phyloP scores from a whole-genome alignment of 2,113 vertebrate genomes.

The Heloderma charlesbogerti region DNA sequence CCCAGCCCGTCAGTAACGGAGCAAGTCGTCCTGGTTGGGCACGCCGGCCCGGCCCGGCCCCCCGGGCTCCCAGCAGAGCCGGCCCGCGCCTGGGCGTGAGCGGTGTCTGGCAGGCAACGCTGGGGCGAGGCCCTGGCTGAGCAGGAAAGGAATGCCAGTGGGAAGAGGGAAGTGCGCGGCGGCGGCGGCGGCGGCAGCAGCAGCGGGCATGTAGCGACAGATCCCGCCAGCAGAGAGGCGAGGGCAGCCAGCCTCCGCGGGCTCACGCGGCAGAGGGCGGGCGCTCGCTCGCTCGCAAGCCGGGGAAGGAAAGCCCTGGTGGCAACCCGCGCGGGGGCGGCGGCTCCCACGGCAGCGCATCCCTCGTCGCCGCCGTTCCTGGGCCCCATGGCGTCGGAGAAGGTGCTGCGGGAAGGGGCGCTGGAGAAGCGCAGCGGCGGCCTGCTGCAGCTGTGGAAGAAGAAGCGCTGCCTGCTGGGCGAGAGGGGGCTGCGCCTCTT shows the following conservation, averaged over 20 bases:
- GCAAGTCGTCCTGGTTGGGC: not conserved
- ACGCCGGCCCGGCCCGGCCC: not conserved
- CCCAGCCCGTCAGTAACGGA: not conserved
- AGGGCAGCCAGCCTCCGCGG: constrained; percentile 50
- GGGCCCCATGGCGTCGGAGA: constrained; percentile 79
- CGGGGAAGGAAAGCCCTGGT: not conserved
- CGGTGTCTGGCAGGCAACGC: constrained; percentile 56
- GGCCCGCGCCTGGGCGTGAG: constrained; percentile 63
- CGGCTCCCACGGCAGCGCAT: rapidly evolving
- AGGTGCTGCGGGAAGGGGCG: constrained; percentile 87
- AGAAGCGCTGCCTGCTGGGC: constrained; percentile 90
- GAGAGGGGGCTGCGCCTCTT: constrained; percentile 89
- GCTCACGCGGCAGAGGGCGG: constrained; percentile 33
- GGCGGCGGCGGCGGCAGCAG: constrained; percentile 31
- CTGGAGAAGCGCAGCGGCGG: constrained; percentile 95
- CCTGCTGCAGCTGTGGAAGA: constrained; percentile 94
- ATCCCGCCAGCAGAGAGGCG: constrained; percentile 72
- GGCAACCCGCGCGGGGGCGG: not conserved
- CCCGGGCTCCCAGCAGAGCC: constrained; percentile 4
- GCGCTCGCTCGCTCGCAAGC: not conserved
- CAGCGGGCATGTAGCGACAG: constrained; percentile 85
- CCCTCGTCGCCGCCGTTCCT: not conserved
- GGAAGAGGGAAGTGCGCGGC: constrained; percentile 64
- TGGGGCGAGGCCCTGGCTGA: constrained; percentile 70
- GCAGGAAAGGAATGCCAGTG: constrained; percentile 74